Percentiles rank a stretch among this genome's conserved stretches.
Evolutionary conservation across 1,140 invertebrate species (phyloP).

Genomic region (Drosophila trapezifrons): DNA sequence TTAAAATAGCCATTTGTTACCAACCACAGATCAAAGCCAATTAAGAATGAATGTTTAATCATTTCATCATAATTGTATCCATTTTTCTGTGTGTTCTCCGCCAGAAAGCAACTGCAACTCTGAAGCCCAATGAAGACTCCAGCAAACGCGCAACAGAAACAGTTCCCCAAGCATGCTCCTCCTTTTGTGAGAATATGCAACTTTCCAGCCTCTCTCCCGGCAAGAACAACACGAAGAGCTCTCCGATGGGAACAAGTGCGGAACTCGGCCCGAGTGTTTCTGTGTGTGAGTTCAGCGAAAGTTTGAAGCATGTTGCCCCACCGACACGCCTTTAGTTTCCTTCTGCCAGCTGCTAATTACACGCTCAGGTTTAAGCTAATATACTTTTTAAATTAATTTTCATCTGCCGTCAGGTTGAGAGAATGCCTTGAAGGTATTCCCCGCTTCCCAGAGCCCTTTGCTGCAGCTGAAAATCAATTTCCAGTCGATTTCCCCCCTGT

Average conservation of each 20-base stretch:
- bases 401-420: slow-evolving; percentile 26
- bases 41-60: not conserved
- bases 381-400: slow-evolving; percentile 34
- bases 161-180: slow-evolving; percentile 11
- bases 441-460: not conserved
- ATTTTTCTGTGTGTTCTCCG: not conserved
- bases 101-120: not conserved
- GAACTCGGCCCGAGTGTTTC: slow-evolving; percentile 18
- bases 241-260: slow-evolving; percentile 33
- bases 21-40: not conserved
- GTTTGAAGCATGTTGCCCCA: slow-evolving; percentile 23
- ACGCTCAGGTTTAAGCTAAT: slow-evolving; percentile 33
- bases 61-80: not conserved
- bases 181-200: slow-evolving; percentile 23
- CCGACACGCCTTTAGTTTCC: not conserved
- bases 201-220: slow-evolving; percentile 39
- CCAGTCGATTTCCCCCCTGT: slow-evolving; percentile 50
- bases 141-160: slow-evolving; percentile 20
- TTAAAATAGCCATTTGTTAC: not conserved
- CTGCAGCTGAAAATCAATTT: slow-evolving; percentile 69
- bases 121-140: slow-evolving; percentile 21
- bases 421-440: not conserved
- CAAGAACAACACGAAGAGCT: slow-evolving; percentile 37
- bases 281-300: slow-evolving; percentile 13
- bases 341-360: slow-evolving; percentile 26